Evolutionary conservation across 2,113 vertebrate species (phyloP), one percentile per base, ranked within the genome.

Genomic region (Anoplopoma fimbria): DNA sequence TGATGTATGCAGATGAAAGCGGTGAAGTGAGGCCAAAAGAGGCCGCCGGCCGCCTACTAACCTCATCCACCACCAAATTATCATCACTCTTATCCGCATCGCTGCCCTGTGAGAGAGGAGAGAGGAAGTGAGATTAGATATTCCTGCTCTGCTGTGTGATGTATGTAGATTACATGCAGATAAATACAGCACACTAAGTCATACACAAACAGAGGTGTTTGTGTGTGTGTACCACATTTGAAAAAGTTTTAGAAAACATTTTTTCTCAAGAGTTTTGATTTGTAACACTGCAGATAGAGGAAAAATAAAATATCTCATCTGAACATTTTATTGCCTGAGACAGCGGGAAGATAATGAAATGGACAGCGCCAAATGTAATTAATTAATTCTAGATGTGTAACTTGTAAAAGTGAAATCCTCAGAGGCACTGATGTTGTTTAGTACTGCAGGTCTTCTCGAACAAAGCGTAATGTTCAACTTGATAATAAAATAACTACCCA

Each of bases 11-110:
- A 89, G 91, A 90, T 93, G 87, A 88, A 88, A 82, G 89, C 75
- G 13, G 72, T 70, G 70, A 87, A 73, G 79, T 88, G 88, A 87
- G 77, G 89, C 81, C 53, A 81, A 80, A 69, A 63, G 67, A 89
- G 87, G 81, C 86, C 77, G 1, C 51, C 62, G 33, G 88, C 78
- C 38, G 55, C 82, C 67, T 82, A 93, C 95, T 84, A 79, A 95
- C 95, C 95, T 95, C 97, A 83, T 98, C 97, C 83, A 98, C 97
- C 80, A 98, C 97, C 94, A 98, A 91, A 93, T 97, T 97, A 93
- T 98, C 97, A 71, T 98, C 97, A 4, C 97, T 98, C 84, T 97
- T 97, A 88, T 98, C 97, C 0, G 95, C 97, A 4, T 98, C 97
- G 0, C 97, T 98, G 89, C 97, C 97, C 97, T 98, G 93, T 31